phyloP scores from a whole-genome alignment of 1,140 invertebrate genomes.

The Brachionus manjavacas region DNA sequence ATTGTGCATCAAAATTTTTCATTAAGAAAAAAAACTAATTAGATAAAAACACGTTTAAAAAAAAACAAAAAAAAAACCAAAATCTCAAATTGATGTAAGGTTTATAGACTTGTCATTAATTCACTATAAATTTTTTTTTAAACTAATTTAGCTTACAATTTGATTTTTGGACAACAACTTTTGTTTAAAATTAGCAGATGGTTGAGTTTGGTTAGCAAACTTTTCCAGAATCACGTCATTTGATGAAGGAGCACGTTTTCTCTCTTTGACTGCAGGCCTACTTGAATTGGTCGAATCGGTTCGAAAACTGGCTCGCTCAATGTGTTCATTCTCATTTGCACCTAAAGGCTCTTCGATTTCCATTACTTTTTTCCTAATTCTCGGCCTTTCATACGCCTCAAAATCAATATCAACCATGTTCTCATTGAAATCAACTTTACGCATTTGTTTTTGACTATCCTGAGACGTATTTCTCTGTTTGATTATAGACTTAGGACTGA shows the following conservation, averaged over 20 bases:
- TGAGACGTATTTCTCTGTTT: slow-evolving; percentile 12
- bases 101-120: background rate
- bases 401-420: background rate
- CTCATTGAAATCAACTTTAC: background rate
- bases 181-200: background rate
- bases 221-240: background rate
- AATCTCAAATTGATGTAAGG: background rate
- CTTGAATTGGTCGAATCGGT: background rate
- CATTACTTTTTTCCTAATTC: background rate
- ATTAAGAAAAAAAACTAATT: background rate
- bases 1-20: background rate
- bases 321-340: background rate
- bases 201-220: background rate
- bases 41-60: background rate
- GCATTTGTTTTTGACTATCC: background rate
- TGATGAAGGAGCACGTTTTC: background rate
- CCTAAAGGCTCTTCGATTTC: background rate
- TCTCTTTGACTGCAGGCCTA: slow-evolving; percentile 1
- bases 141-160: slow-evolving; percentile 33
- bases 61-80: background rate
- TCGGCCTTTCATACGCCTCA: background rate
- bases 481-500: background rate
- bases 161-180: slow-evolving; percentile 21
- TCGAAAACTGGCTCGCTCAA: slow-evolving; percentile 17
- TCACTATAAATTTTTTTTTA: background rate